Percentiles rank a stretch among this genome's conserved stretches.
These are phyloP conservation scores for Austrofundulus limnaeus DNA, from an alignment of 2,113 vertebrate genomes.

Conservation along the genomic window DNA sequence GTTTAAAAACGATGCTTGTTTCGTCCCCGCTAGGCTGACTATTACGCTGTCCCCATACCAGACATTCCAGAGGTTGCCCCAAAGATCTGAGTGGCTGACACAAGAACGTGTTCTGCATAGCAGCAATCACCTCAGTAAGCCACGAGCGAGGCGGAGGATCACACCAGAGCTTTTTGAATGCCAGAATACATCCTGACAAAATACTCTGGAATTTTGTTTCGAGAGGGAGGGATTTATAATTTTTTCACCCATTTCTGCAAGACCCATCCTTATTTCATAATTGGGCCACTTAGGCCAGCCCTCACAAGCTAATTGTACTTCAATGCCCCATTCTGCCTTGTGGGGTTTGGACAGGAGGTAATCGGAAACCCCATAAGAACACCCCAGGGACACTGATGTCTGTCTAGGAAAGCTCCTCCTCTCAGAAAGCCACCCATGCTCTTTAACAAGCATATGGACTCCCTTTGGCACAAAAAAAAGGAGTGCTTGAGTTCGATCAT, in stretches of 20 bases:
- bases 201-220: slow-evolving; percentile 58
- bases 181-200: slow-evolving; percentile 53
- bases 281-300: slow-evolving; percentile 13
- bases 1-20: slow-evolving; percentile 46
- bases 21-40: slow-evolving; percentile 50
- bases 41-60: slow-evolving; percentile 72
- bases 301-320: slow-evolving; percentile 44
- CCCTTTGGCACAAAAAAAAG: slow-evolving; percentile 71
- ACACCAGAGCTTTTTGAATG: slow-evolving; percentile 55
- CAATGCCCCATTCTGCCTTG: slow-evolving; percentile 34
- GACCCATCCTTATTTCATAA: slow-evolving; percentile 22
- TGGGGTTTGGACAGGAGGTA: slow-evolving; percentile 50
- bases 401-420: slow-evolving; percentile 61
- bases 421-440: slow-evolving; percentile 55
- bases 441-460: slow-evolving; percentile 68
- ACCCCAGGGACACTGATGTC: slow-evolving; percentile 62
- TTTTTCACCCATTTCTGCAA: neutral
- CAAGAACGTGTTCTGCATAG: slow-evolving; percentile 66
- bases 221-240: slow-evolving; percentile 21
- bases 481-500: slow-evolving; percentile 55
- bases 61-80: slow-evolving; percentile 78
- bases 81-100: slow-evolving; percentile 65
- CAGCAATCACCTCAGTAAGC: slow-evolving; percentile 65
- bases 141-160: slow-evolving; percentile 59
- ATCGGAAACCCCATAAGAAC: slow-evolving; percentile 66